phyloP scores from a whole-genome alignment of 2,113 vertebrate species.

The Eulemur macaco region DNA sequence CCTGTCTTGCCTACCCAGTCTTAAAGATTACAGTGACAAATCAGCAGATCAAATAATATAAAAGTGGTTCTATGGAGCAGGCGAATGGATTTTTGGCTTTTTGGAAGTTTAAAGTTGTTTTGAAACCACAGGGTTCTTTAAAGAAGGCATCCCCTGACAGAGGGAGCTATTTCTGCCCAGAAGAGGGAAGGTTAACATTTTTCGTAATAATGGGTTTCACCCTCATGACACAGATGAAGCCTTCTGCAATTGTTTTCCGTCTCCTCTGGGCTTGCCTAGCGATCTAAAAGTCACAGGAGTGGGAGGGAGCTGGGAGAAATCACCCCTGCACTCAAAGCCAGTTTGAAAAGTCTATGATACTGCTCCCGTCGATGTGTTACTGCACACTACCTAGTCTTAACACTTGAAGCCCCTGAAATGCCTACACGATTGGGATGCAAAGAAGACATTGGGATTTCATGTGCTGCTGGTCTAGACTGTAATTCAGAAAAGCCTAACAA shows the following conservation, averaged over 20 bases:
- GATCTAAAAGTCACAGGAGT: background rate
- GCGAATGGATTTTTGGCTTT: background rate
- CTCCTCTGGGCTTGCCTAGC: slow-evolving; percentile 6
- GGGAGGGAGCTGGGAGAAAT: background rate
- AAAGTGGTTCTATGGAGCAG: background rate
- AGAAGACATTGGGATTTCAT: background rate
- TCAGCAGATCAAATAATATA: background rate
- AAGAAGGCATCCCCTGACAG: slow-evolving; percentile 49
- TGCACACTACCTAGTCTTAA: accelerated
- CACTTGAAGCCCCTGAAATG: background rate
- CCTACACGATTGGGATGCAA: too few relatives aligned
- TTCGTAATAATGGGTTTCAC: slow-evolving; percentile 69
- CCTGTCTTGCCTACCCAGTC: accelerated
- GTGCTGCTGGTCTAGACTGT: accelerated
- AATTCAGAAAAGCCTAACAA: background rate
- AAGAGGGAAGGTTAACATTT: slow-evolving; percentile 58
- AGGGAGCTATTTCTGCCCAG: slow-evolving; percentile 67
- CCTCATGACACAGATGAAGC: background rate
- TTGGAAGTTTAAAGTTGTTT: background rate
- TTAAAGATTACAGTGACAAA: background rate
- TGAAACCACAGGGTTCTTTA: slow-evolving; percentile 51
- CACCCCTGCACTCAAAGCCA: background rate
- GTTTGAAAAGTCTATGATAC: background rate
- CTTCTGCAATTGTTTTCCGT: slow-evolving; percentile 27
- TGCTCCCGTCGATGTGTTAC: background rate